These are phyloP conservation scores for Rutilus rutilus DNA, from an alignment of 2,113 vertebrate species.

Conservation along the genomic window DNA sequence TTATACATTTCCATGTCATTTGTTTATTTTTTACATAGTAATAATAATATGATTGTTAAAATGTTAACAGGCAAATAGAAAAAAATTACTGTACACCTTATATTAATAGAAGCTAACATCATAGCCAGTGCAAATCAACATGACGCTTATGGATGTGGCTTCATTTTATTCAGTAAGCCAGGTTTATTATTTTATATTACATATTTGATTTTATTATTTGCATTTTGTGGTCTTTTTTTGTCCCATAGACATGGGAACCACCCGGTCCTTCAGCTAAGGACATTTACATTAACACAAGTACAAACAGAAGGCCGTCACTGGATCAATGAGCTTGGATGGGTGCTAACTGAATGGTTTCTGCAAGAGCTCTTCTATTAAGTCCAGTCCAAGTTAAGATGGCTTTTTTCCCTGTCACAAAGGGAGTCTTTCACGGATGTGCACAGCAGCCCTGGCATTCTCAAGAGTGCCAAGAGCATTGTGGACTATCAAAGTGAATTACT, in stretches of 20 bases:
- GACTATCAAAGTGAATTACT: slow-evolving; percentile 53
- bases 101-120: not conserved
- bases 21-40: too few species aligned
- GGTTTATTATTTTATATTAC: not conserved
- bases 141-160: too few species aligned
- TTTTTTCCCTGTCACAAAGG: slow-evolving; percentile 45
- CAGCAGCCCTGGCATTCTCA: slow-evolving; percentile 41
- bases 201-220: not conserved
- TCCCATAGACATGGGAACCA: not conserved
- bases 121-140: not conserved
- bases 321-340: slow-evolving; percentile 41
- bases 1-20: too few species aligned
- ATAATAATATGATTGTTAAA: too few species aligned
- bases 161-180: not conserved
- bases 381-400: slow-evolving; percentile 18
- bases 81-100: not conserved
- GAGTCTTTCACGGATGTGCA: slow-evolving; percentile 45
- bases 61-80: too few species aligned
- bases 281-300: slow-evolving; percentile 39
- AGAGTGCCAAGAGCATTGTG: slow-evolving; percentile 43
- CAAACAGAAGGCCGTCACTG: slow-evolving; percentile 26
- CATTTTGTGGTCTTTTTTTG: not conserved
- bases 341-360: slow-evolving; percentile 35
- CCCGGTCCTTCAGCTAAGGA: slow-evolving; percentile 9
- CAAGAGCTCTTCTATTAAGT: slow-evolving; percentile 39